Base-by-base conservation (phyloP, 2,797 vertebrate species). In the Gila robusta region DNA sequence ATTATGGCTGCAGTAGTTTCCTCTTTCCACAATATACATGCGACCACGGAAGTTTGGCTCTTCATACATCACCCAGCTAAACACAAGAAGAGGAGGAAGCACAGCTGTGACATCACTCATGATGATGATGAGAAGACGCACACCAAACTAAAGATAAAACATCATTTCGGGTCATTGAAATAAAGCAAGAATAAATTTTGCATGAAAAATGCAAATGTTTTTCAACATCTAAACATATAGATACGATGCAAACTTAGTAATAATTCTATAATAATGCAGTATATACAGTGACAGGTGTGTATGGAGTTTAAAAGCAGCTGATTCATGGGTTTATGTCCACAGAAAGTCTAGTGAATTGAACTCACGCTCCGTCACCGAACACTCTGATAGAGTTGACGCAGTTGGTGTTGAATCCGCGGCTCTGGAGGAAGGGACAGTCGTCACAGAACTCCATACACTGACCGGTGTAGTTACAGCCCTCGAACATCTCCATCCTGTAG, bases 51-150 rank as follows among this genome's bases (percentile, higher is more conserved):
- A 98, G 94, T 96, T 98, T 12, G 98, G 97, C 93, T 98, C 97
- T 92, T 98, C 96, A 0, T 98, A 98, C 92, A 98, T 96, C 93
- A 98, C 97, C 97, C 97, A 98, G 93, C 97, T 98, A 88, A 67
- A 71, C 70, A 74, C 0, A 49, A 49, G 47, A 16, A 49, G 47
- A 74, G 0, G 11, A 80, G 14, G 84, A 78, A 87, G 35, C 16
- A 23, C 19, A 41, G 12, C 16, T 19, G 41, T 47, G 44, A 47
- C 44, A 14, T 16, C 44, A 47, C 44, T 47, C 12, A 47, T 47
- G 47, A 49, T 47, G 44, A 8, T 35, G 21, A 54, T 21, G 59
- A 26, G 39, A 10, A 35, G 54, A 23, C 21, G 1, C 21, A 23
- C 7, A 23, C 2, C 8, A 56, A 56, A 56, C 21, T 9, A 21